Conservation (phyloP, 2,888 invertebrate species). For the Stictocephala bisonia region DNA sequence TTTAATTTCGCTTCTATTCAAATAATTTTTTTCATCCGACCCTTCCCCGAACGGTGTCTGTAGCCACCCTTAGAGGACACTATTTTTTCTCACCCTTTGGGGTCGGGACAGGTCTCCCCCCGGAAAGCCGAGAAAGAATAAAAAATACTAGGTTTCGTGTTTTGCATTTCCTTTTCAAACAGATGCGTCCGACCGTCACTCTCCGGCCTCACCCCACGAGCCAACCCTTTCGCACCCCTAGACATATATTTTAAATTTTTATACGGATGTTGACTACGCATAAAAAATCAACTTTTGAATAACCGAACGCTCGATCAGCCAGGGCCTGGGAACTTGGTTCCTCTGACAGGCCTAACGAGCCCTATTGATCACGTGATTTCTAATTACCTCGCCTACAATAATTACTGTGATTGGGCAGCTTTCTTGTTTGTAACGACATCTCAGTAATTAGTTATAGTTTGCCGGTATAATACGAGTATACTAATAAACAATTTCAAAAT, state of each 20-base stretch:
- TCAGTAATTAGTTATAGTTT: too few species aligned
- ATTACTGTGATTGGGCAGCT: too few species aligned
- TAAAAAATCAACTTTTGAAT: slow-evolving; percentile 52
- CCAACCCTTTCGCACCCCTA: slow-evolving; percentile 51
- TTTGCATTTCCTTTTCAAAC: slow-evolving; percentile 55
- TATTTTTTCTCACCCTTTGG: slow-evolving; percentile 51
- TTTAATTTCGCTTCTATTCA: slow-evolving; percentile 57
- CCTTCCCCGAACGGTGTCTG: slow-evolving; percentile 39
- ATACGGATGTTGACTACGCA: slow-evolving; percentile 55
- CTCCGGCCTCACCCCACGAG: slow-evolving; percentile 35
- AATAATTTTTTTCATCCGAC: slow-evolving; percentile 54
- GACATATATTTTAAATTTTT: slow-evolving; percentile 57
- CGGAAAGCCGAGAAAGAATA: slow-evolving; percentile 44
- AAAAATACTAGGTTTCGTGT: slow-evolving; percentile 57
- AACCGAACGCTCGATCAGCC: slow-evolving; percentile 34
- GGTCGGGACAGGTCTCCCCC: slow-evolving; percentile 42
- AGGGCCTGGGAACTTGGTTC: slow-evolving; percentile 1
- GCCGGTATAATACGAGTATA: too few species aligned
- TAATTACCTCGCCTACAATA: too few species aligned
- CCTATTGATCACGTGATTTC: slow-evolving; percentile 19
- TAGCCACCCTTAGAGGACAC: slow-evolving; percentile 48
- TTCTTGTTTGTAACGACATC: too few species aligned
- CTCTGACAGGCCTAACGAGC: slow-evolving; percentile 10
- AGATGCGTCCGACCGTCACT: slow-evolving; percentile 47
- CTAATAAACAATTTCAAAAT: too few species aligned